phyloP scores from a whole-genome alignment of 2,888 invertebrate species.

The Orthosia gracilis region DNA sequence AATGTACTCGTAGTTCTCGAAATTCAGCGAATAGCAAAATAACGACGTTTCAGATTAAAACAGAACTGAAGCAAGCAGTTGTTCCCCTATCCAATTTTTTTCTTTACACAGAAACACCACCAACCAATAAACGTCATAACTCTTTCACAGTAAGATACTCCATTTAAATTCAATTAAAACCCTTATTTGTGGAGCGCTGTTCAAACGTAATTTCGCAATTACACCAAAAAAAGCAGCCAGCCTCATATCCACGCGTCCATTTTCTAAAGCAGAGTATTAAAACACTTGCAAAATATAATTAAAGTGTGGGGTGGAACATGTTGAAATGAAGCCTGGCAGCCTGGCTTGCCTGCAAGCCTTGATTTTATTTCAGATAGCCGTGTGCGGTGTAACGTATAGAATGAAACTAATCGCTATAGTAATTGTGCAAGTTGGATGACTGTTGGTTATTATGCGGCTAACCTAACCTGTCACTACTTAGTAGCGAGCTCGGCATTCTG shows the following conservation, averaged over 20 bases:
- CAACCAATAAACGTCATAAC: constrained; percentile 4
- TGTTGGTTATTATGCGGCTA: constrained; percentile 46
- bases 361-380: constrained; percentile 62
- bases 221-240: constrained; percentile 42
- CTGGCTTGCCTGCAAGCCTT: constrained; percentile 34
- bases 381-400: constrained; percentile 32
- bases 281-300: constrained; percentile 60
- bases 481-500: constrained; percentile 24
- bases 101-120: neutral
- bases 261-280: constrained; percentile 58
- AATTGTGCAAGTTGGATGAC: constrained; percentile 58
- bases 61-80: neutral
- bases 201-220: constrained; percentile 42
- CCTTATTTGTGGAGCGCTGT: constrained; percentile 6
- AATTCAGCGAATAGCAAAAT: neutral
- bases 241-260: constrained; percentile 39
- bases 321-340: constrained; percentile 46
- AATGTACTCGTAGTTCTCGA: neutral
- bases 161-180: constrained; percentile 41
- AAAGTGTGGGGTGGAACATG: constrained; percentile 44
- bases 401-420: constrained; percentile 52
- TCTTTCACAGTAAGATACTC: neutral
- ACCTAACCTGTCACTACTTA: constrained; percentile 27
- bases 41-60: neutral
- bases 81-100: neutral